Conservation (phyloP, 2,797 vertebrate species). For the Dryobates pubescens region DNA sequence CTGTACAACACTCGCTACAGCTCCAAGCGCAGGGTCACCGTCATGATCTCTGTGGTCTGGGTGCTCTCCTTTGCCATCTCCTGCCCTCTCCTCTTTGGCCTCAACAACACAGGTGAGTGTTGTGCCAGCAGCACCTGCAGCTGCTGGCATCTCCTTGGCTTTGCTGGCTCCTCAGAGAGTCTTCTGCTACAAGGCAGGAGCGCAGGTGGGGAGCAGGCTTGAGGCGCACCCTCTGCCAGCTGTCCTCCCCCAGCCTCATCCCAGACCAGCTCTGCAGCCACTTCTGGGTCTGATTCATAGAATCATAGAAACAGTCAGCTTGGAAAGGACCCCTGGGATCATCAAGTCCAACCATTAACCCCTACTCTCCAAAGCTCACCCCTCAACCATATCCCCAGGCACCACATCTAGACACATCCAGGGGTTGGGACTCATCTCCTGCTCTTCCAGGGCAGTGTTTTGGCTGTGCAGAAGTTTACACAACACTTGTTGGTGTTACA, state of each 20-base stretch:
- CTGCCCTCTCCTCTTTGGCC: conserved; percentile 94
- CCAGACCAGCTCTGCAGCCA: not conserved
- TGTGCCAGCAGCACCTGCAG: not conserved
- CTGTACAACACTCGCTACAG: conserved; percentile 98
- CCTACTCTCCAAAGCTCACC: no score
- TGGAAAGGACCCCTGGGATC: no score
- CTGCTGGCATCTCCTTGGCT: not conserved
- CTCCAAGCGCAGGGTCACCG: conserved; percentile 92
- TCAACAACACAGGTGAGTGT: conserved; percentile 91
- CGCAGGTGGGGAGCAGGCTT: fast-evolving
- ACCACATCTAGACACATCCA: no score
- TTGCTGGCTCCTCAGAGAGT: not conserved
- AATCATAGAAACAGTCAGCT: no score
- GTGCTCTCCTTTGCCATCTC: conserved; percentile 97
- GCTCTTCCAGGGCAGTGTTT: not conserved
- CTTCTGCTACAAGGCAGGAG: not conserved
- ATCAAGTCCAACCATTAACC: no score
- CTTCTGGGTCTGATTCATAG: not conserved
- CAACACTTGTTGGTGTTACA: fast-evolving
- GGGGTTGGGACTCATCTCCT: not conserved
- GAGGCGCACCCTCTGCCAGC: not conserved
- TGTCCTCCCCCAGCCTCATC: fast-evolving
- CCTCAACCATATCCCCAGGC: no score
- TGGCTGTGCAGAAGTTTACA: not conserved
- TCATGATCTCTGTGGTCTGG: conserved; percentile 98